A percentile compares a stretch with the other conserved stretches of the same genome.
Evolutionary conservation across 2,888 invertebrate species (phyloP).

Genomic region (Chesias legatella): DNA sequence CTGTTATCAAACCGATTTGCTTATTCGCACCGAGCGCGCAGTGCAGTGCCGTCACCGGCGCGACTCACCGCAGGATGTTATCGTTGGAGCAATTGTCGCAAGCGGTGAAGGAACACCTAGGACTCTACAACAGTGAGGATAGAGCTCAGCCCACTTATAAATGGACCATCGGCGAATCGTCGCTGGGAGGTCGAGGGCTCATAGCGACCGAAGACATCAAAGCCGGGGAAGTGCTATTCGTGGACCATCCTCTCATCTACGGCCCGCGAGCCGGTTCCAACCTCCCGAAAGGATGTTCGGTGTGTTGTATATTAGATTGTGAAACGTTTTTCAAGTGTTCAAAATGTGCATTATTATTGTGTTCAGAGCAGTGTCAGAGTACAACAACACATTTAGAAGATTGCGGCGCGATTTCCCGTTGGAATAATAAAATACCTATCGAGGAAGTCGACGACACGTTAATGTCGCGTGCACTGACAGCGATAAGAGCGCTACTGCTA

Average conservation of each 20-base stretch:
- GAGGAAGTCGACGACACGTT: slow-evolving; percentile 57
- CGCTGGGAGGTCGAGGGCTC: slow-evolving; percentile 85
- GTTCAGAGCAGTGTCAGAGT: slow-evolving; percentile 83
- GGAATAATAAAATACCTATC: slow-evolving; percentile 74
- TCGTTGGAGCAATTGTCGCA: slow-evolving; percentile 73
- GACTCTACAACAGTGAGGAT: slow-evolving; percentile 45
- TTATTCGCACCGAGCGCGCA: slow-evolving; percentile 64
- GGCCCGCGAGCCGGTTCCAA: slow-evolving; percentile 83
- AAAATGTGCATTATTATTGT: slow-evolving; percentile 85
- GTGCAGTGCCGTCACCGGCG: slow-evolving; percentile 66
- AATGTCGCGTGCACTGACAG: slow-evolving; percentile 58
- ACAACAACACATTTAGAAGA: slow-evolving; percentile 81
- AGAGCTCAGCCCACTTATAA: slow-evolving; percentile 49
- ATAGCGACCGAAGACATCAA: slow-evolving; percentile 84
- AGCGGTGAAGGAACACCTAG: slow-evolving; percentile 70
- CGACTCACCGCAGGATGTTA: slow-evolving; percentile 73
- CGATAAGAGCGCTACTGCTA: slow-evolving; percentile 62
- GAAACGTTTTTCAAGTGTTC: slow-evolving; percentile 75
- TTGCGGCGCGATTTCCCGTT: slow-evolving; percentile 81
- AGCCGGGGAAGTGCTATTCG: slow-evolving; percentile 85
- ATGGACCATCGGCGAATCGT: slow-evolving; percentile 83
- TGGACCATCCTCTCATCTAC: slow-evolving; percentile 84
- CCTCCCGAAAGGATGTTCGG: slow-evolving; percentile 82
- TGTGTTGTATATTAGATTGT: slow-evolving; percentile 78
- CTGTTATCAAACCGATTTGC: slow-evolving; percentile 69